Conservation (phyloP, 1,140 invertebrate species). For the Periplaneta americana region DNA sequence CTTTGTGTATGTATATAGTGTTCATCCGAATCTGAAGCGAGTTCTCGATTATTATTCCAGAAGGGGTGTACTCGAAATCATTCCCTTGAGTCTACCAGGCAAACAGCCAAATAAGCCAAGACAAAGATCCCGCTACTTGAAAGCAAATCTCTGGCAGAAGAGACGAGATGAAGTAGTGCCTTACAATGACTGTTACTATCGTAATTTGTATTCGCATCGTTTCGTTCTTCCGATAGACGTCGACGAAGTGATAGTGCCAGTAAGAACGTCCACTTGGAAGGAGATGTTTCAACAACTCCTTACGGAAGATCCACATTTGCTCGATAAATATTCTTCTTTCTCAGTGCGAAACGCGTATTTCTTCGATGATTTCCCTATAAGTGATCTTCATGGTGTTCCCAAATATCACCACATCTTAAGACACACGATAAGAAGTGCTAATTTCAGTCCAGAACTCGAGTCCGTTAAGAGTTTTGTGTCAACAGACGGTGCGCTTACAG, state of each 20-base stretch:
- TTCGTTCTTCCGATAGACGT: conserved; percentile 63
- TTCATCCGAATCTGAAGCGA: conserved; percentile 45
- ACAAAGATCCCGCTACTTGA: conserved; percentile 33
- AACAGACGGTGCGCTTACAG: conserved; percentile 55
- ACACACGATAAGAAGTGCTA: conserved; percentile 39
- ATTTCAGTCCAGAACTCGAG: conserved; percentile 53
- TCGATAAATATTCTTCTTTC: conserved; percentile 51
- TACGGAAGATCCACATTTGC: conserved; percentile 30
- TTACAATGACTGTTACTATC: conserved; percentile 71
- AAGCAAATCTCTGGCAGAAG: conserved; percentile 57
- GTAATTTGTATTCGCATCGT: conserved; percentile 52
- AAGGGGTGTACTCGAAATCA: conserved; percentile 43
- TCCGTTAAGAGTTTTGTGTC: conserved; percentile 67
- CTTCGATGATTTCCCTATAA: conserved; percentile 36
- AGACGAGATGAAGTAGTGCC: conserved; percentile 62
- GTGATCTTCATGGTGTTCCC: conserved; percentile 18
- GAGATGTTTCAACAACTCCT: conserved; percentile 38
- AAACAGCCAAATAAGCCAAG: conserved; percentile 36
- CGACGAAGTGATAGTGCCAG: conserved; percentile 64
- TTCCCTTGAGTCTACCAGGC: conserved; percentile 47
- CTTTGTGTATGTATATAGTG: conserved; percentile 54
- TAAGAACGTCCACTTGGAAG: conserved; percentile 47
- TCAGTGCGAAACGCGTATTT: conserved; percentile 61
- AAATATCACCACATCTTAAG: conserved; percentile 28
- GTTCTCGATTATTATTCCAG: conserved; percentile 50